Base-by-base conservation (phyloP, 2,888 invertebrate species). In the Cheilosia variabilis region DNA sequence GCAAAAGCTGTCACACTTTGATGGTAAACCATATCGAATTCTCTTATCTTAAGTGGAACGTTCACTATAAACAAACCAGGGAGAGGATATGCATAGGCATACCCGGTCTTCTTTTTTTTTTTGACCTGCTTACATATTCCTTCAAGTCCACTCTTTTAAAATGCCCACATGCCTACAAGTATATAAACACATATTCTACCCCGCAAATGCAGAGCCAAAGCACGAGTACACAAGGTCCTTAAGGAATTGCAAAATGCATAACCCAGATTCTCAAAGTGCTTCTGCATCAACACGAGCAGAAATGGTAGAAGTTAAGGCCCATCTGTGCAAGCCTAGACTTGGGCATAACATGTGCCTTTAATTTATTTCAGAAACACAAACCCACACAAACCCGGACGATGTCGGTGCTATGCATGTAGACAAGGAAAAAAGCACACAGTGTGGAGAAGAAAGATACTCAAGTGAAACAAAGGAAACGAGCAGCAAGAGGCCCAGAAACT, bases 211-310 rank as follows among this genome's bases (percentile, higher is more conserved):
- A 19, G 41, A 37, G 19, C 66, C 24, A 43, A 19, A 27, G 9
- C 22, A 41, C 41, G 34, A 10, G 24, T 13, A 62, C 37, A 57
- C 50, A 50, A 69, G 65, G 58, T 80, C 69, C 84, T 75, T 75
- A 84, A 75, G 84, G 80, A 84, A 66, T 80, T 55, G 53, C 69
- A 80, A 80, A 80, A 80, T 80, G 80, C 80, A 84, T 84, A 84
- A 80, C 80, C 84, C 58, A 80, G 84, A 50, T 84, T 75, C 47
- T 45, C 19, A 73, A 69, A 75, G 84, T 84, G 75, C 65, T 71
- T 66, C 58, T 84, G 80, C 75, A 71, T 65, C 69, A 75, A 71
- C 65, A 77, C 27, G 31, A 31, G 47, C 79, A 69, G 69, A 71
- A 57, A 37, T 15, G 52, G 57, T 19, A 53, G 31, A 24, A 27